Evolutionary conservation across 2,888 invertebrate species (phyloP), one percentile per base, ranked within the genome.

Genomic region (Athalia rosae): DNA sequence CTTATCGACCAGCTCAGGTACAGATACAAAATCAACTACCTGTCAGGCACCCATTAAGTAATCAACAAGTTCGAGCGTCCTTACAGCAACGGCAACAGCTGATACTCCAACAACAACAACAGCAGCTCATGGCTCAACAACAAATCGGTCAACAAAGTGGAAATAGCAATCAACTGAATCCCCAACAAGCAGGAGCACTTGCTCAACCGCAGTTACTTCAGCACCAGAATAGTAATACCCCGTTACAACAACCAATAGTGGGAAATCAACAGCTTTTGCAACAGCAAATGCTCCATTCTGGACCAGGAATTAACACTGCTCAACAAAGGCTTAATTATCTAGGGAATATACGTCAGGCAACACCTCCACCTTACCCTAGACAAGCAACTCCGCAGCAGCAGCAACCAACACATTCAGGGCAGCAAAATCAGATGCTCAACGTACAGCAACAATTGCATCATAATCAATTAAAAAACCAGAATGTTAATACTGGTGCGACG

Each of bases 381-480:
- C 84, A 77, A 80, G 79, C 41, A 80, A 91, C 13, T 91, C 91
- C 15, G 90, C 91, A 48, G 88, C 90, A n/a, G 76, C 81, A 88
- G 89, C 79, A 79, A 48, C 82, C 84, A 83, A 82, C 85, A 62
- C 85, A 85, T 81, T 80, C 77, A 76, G 81, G 79, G 13, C 88
- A 86, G 48, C 83, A 85, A 59, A 85, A 81, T 82, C 87, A 87
- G 77, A 83, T 84, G n/a, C 81, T 88, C 7, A 89, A 88, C 77
- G 86, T 89, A 43, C 89, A 90, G 73, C 89, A 89, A 62, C 89
- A 89, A 59, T 81, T 89, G 47, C 89, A 89, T 82, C 89, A 89
- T 78, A 89, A 90, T 83, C 89, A 89, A 79, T 79, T 88, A 71
- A 89, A 89, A 76, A 89, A 87, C 64, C 80, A 85, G 41, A 89